Evolutionary conservation across 2,888 invertebrate genomes (phyloP).

Genomic region (Athrips mouffetella): DNA sequence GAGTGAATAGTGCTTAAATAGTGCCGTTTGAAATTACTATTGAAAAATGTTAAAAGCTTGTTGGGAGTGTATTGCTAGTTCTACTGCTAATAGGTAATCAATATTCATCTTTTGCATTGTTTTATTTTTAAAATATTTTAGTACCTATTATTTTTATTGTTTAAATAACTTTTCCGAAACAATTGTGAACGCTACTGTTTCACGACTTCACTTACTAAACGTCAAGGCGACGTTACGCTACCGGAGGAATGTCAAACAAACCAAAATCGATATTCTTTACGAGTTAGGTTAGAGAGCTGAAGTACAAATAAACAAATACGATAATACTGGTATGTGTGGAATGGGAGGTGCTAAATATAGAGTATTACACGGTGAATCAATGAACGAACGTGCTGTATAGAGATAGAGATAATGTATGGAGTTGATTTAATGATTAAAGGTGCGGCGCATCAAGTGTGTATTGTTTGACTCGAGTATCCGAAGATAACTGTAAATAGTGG

Average conservation of each 20-base stretch:
- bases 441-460: background rate
- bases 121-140: background rate
- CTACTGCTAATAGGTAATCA: constrained; percentile 40
- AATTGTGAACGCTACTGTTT: constrained; percentile 1
- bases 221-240: background rate
- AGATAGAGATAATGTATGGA: background rate
- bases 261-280: background rate
- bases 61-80: constrained; percentile 67
- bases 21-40: constrained; percentile 11
- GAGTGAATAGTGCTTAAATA: constrained; percentile 31
- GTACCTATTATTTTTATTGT: background rate
- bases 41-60: constrained; percentile 67
- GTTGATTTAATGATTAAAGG: constrained; percentile 1
- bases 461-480: background rate
- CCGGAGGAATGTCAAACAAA: constrained; percentile 8
- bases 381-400: background rate
- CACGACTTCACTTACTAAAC: too few relatives aligned
- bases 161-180: background rate
- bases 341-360: background rate
- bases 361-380: background rate
- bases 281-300: background rate
- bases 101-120: background rate
- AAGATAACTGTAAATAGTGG: background rate
- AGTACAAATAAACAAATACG: constrained; percentile 1
- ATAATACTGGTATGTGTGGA: background rate